These are phyloP conservation scores for Cactoblastis cactorum DNA, from an alignment of 2,888 invertebrate genomes.

Conservation along the genomic window DNA sequence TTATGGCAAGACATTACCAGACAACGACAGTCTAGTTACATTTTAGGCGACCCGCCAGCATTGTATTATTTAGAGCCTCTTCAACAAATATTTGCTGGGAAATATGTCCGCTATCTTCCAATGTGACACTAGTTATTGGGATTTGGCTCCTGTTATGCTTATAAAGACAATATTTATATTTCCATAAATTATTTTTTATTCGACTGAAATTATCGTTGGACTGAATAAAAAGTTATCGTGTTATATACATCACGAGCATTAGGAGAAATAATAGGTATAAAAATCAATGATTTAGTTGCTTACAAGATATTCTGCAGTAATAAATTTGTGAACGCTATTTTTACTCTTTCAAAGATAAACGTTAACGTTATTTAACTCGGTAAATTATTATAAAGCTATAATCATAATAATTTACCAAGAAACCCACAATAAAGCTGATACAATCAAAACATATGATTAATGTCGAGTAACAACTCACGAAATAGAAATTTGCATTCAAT, in stretches of 20 bases:
- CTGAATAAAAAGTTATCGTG: background rate
- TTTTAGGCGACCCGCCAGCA: constrained; percentile 44
- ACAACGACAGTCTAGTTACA: constrained; percentile 36
- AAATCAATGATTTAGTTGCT: too few relatives aligned
- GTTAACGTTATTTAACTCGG: too few relatives aligned
- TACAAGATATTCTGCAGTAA: too few relatives aligned
- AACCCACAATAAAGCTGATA: constrained; percentile 1
- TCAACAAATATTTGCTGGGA: constrained; percentile 32
- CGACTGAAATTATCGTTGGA: background rate
- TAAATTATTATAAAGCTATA: background rate
- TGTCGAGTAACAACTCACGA: constrained; percentile 3
- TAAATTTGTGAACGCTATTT: background rate
- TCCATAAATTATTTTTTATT: constrained; percentile 2
- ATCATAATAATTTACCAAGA: background rate
- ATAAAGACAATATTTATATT: constrained; percentile 2
- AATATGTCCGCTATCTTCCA: constrained; percentile 37
- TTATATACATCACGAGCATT: background rate
- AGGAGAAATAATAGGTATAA: too few relatives aligned
- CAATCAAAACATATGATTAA: constrained; percentile 9
- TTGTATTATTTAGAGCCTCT: constrained; percentile 54
- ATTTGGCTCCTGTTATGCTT: constrained; percentile 17
- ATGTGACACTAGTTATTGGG: constrained; percentile 20
- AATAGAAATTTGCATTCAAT: constrained; percentile 24
- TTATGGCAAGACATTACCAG: background rate
- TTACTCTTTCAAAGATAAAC: background rate